Conservation (phyloP, 2,113 vertebrate species). For the Phasianus colchicus region DNA sequence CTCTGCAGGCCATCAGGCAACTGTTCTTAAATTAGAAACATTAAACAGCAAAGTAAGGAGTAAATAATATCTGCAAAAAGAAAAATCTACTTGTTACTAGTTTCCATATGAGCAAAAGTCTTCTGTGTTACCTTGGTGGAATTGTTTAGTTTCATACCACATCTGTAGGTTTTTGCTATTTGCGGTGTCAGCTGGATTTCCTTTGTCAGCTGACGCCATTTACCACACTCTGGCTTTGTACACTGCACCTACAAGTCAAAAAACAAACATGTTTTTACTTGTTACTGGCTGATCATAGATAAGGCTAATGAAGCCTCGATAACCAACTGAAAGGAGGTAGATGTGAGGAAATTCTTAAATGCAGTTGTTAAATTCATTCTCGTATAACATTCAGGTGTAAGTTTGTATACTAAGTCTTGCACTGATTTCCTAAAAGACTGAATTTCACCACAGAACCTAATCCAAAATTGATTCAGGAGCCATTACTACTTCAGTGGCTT, state of each 20-base stretch:
- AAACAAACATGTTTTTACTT: slow-evolving; percentile 51
- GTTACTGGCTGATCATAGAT: slow-evolving; percentile 7
- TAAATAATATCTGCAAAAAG: not conserved
- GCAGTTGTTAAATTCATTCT: not conserved
- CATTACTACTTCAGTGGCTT: not conserved
- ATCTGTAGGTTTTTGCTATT: slow-evolving; percentile 90
- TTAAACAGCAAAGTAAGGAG: not conserved
- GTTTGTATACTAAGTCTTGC: not conserved
- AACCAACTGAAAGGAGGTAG: not conserved
- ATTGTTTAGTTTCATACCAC: slow-evolving; percentile 91
- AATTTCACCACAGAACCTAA: not conserved
- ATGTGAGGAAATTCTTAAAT: not conserved
- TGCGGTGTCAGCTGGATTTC: slow-evolving; percentile 91
- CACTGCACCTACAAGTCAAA: slow-evolving; percentile 88
- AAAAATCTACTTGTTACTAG: not conserved
- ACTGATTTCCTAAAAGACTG: not conserved
- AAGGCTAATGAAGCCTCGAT: not conserved
- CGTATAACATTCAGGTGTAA: not conserved
- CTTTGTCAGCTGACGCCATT: slow-evolving; percentile 97
- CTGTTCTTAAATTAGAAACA: not conserved
- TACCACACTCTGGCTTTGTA: slow-evolving; percentile 90
- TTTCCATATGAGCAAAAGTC: not conserved
- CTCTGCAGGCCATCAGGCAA: not conserved
- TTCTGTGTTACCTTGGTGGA: slow-evolving; percentile 83
- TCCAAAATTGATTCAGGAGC: not conserved